Evolutionary conservation across 23 tunicate species (phyloP).

Genomic region (Phallusia fumigata): DNA sequence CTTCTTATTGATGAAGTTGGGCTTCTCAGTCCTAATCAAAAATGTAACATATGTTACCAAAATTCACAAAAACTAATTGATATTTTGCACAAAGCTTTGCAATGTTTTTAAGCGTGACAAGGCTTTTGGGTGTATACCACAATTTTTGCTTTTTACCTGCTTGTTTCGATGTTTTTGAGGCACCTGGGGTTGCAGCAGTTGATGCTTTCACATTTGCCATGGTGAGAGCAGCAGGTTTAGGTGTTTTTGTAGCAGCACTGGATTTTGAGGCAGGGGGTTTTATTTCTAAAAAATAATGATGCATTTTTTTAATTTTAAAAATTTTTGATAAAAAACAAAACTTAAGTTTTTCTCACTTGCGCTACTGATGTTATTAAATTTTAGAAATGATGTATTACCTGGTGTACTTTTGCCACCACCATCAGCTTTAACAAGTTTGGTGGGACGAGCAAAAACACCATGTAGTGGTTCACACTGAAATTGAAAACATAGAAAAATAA

Average conservation of each 20-base stretch:
- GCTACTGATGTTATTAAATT: too few relatives aligned
- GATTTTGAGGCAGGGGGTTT: too few relatives aligned
- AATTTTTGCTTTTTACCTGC: too few relatives aligned
- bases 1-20: slow-evolving; percentile 85
- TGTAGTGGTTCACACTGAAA: slow-evolving; percentile 75
- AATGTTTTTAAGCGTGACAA: neutral
- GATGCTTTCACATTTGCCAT: slow-evolving; percentile 50
- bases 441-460: slow-evolving; percentile 72
- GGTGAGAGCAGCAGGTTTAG: slow-evolving; percentile 52
- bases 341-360: too few relatives aligned
- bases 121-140: too few relatives aligned
- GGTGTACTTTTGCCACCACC: too few relatives aligned
- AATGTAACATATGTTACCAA: neutral
- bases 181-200: neutral
- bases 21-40: slow-evolving; percentile 43
- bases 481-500: too few relatives aligned
- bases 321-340: too few relatives aligned
- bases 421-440: slow-evolving; percentile 42
- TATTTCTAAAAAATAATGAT: too few relatives aligned
- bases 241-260: slow-evolving; percentile 8
- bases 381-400: too few relatives aligned
- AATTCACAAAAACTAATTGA: neutral
- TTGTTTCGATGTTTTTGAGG: too few relatives aligned
- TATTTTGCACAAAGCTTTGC: neutral
- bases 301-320: too few relatives aligned